Evolutionary conservation across 2,888 invertebrate species (phyloP), one percentile per base, ranked within the genome.

Genomic region (Melinaea marsaeus): DNA sequence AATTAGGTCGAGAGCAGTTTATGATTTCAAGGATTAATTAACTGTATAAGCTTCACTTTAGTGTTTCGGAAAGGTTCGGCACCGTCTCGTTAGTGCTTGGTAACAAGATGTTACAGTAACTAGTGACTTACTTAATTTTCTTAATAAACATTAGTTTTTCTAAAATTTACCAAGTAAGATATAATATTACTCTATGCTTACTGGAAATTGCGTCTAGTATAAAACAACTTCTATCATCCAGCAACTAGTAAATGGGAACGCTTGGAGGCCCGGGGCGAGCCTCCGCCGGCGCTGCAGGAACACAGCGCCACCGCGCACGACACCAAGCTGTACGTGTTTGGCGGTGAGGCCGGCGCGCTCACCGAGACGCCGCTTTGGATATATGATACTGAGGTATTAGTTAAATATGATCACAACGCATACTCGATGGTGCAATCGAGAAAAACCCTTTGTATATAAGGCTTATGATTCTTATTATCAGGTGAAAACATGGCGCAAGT

Each of bases 301-400:
- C 97, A 97, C 90, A 94, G 79, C 62, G 94, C 95, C 60, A 94
- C 96, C n/a, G 93, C 94, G 45, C 94, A 95, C 87, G 94, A 92
- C 78, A 93, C 93, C 74, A 91, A 92, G 71, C 92, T 97, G 67
- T 95, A 96, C 83, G 94, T 97, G 71, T 97, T 97, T 86, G 97
- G 97, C 0, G 97, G 97, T 0, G 96, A 96, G 81, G 93, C 97
- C 13, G 95, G 95, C 62, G 94, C 96, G 81, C 94, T 94, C 37
- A 93, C 93, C 72, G 96, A 96, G 81, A 95, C 96, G 0, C 96
- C 97, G 37, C 92, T 97, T 47, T 97, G 97, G 97, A 93, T 95
- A 68, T 95, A 95, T 78, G 94, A 95, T 74, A 93, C 95, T 54
- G 92, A 93, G 92, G 95, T 95, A 79, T 11, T 51, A 73, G 71